Evolutionary conservation across 2,888 invertebrate species (phyloP).

Genomic region (Napeogenes sylphis): DNA sequence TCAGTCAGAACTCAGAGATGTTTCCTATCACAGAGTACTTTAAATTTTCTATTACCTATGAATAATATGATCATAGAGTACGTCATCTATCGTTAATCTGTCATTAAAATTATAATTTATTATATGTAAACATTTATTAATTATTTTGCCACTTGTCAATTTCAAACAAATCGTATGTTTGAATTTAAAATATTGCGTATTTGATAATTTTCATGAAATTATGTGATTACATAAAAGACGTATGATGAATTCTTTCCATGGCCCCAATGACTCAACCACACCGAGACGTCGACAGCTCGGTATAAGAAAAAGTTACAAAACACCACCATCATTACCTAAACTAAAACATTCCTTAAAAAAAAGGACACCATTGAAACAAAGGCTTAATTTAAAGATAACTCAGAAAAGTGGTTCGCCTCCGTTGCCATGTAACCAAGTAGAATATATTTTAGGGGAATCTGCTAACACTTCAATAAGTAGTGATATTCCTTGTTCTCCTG

Average conservation of each 20-base stretch:
- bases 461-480: constrained; percentile 43
- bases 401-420: constrained; percentile 58
- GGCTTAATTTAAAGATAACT: constrained; percentile 28
- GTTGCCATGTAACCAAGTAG: constrained; percentile 67
- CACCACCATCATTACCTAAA: constrained; percentile 21
- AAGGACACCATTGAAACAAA: constrained; percentile 43
- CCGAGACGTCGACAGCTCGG: constrained; percentile 63
- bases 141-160: too few species aligned
- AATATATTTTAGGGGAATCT: constrained; percentile 57
- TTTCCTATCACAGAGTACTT: too few species aligned
- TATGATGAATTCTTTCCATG: constrained; percentile 19
- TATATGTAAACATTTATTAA: too few species aligned
- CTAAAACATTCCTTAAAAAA: constrained; percentile 19
- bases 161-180: background rate
- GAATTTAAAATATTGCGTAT: background rate
- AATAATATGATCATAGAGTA: too few species aligned
- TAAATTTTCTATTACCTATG: too few species aligned
- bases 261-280: constrained; percentile 41
- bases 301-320: constrained; percentile 41
- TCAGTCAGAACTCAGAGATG: too few species aligned
- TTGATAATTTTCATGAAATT: background rate
- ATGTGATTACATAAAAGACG: background rate
- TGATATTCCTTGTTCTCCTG: constrained; percentile 54
- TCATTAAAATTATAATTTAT: too few species aligned
- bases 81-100: too few species aligned